phyloP scores from a whole-genome alignment of 2,113 vertebrate genomes.

The Butorides virescens region DNA sequence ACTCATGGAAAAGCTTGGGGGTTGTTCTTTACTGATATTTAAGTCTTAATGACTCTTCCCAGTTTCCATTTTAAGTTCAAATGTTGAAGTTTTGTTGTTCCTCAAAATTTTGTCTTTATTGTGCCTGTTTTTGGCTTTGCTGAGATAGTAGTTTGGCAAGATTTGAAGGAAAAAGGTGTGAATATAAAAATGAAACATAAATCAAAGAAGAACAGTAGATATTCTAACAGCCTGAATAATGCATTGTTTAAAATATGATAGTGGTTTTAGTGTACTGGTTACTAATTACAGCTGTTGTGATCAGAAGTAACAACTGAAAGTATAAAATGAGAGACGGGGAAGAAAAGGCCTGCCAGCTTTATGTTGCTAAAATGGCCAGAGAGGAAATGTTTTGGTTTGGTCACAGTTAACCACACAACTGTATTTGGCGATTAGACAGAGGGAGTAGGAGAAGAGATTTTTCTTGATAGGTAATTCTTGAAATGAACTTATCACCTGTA shows the following conservation, averaged over 20 bases:
- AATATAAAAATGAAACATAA: not conserved
- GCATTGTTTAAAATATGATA: not conserved
- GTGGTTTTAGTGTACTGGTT: not conserved
- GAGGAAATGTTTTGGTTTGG: not conserved
- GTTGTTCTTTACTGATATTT: not conserved
- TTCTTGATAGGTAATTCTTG: not conserved
- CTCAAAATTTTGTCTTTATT: not conserved
- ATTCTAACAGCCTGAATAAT: not conserved
- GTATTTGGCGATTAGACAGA: not conserved
- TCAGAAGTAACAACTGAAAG: not conserved
- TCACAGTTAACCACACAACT: not conserved
- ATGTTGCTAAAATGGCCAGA: not conserved
- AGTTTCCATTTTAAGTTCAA: not conserved
- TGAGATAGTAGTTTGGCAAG: not conserved
- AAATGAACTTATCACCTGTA: not conserved
- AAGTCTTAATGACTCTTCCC: not conserved
- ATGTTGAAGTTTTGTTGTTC: not conserved
- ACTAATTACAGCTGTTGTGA: not conserved
- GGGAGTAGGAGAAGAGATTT: not conserved
- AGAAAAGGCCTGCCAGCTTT: not conserved
- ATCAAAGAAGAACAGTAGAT: not conserved
- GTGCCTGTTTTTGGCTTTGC: not conserved
- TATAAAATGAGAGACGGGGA: not conserved
- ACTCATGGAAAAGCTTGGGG: not conserved
- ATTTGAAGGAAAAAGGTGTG: not conserved